Percentiles rank a stretch among this genome's conserved stretches.
These are phyloP conservation scores for Pogonomyrmex californicus DNA, from an alignment of 1,140 invertebrate genomes.

Conservation along the genomic window DNA sequence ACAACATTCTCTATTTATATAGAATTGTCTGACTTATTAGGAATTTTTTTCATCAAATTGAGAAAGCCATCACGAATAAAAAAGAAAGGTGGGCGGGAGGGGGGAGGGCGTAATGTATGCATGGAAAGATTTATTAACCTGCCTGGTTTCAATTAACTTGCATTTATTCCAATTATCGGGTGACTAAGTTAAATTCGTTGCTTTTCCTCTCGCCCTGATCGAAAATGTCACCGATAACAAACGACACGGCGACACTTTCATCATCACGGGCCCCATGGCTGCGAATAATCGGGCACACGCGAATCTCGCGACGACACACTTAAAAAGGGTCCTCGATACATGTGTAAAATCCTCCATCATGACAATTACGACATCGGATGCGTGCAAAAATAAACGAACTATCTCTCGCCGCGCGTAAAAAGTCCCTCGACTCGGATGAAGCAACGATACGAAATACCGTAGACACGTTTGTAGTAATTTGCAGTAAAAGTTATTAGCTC, in stretches of 20 bases:
- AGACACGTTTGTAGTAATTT: slow-evolving; percentile 18
- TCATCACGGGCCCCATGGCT: neutral
- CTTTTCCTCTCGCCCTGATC: neutral
- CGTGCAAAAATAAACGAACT: neutral
- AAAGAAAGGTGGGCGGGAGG: neutral
- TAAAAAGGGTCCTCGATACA: slow-evolving; percentile 1
- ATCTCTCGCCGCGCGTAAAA: neutral
- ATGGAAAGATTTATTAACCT: neutral
- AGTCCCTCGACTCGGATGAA: neutral
- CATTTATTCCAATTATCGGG: neutral
- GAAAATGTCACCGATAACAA: neutral
- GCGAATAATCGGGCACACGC: neutral
- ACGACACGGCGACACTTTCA: slow-evolving; percentile 48
- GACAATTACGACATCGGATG: slow-evolving; percentile 26
- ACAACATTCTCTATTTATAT: neutral
- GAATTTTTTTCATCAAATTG: neutral
- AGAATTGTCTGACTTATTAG: neutral
- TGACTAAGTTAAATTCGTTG: neutral
- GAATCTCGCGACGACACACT: neutral
- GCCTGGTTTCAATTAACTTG: neutral
- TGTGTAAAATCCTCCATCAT: neutral
- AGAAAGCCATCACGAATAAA: neutral
- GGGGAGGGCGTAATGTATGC: neutral
- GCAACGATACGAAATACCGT: slow-evolving; percentile 8
- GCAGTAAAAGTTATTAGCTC: neutral